Conservation (phyloP, 1,140 invertebrate genomes). For the Polypedilum vanderplanki region DNA sequence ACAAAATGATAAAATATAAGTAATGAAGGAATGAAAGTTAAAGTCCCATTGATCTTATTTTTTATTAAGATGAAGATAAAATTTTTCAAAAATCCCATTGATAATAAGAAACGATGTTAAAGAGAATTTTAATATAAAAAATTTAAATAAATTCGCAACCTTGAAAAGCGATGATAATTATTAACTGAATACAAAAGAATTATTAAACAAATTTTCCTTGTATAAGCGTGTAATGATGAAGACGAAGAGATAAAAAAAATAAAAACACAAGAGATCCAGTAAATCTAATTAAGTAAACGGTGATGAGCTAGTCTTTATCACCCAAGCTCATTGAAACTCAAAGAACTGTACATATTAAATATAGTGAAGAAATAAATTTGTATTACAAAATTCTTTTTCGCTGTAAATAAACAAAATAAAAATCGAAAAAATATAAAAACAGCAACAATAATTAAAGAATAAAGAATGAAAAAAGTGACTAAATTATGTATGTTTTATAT, state of each 20-base stretch:
- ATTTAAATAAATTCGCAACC: background rate
- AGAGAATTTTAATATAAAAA: constrained; percentile 20
- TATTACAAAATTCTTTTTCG: constrained; percentile 14
- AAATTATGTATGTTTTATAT: background rate
- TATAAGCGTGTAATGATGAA: background rate
- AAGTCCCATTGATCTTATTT: constrained; percentile 18
- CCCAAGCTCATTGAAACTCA: background rate
- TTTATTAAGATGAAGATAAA: background rate
- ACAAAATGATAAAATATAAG: background rate
- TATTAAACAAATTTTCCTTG: constrained; percentile 3
- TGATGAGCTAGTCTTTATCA: background rate
- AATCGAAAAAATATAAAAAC: background rate
- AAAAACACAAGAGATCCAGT: too few relatives aligned
- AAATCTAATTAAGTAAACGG: background rate
- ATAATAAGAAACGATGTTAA: constrained; percentile 3
- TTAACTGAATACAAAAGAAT: background rate
- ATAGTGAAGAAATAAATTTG: background rate
- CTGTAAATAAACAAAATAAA: constrained; percentile 7
- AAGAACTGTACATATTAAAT: constrained; percentile 7
- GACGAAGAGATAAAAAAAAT: too few relatives aligned
- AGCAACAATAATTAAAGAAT: constrained; percentile 19
- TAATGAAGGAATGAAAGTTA: background rate
- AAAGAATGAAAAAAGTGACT: constrained; percentile 17
- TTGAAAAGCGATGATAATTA: background rate
- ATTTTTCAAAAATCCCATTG: background rate